phyloP scores from a whole-genome alignment of 1,140 invertebrate species.

The Tetragnatha versicolor region DNA sequence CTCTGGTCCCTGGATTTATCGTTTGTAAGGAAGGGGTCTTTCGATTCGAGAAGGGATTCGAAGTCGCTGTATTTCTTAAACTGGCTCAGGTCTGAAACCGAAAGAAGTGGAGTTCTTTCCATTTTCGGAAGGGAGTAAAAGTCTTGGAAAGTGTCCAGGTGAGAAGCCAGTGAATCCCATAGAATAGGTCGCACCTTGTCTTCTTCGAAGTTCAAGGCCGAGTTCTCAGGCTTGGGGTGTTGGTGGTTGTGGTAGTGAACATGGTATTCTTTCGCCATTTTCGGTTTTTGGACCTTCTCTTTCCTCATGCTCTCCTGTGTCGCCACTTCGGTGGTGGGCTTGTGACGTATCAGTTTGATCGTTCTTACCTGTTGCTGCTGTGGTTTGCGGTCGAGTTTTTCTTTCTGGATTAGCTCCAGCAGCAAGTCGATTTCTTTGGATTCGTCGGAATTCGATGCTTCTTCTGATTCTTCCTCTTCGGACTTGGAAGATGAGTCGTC shows the following conservation, averaged over 20 bases:
- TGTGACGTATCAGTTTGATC: not conserved
- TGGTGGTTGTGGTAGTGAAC: constrained; percentile 45
- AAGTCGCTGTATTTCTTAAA: constrained; percentile 42
- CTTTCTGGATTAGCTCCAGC: constrained; percentile 31
- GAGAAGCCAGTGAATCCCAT: not conserved
- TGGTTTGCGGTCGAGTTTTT: not conserved
- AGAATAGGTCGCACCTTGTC: constrained; percentile 5
- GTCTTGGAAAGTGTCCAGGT: not conserved
- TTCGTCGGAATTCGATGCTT: not conserved
- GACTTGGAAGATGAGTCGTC: constrained; percentile 17
- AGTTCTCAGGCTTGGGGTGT: constrained; percentile 5
- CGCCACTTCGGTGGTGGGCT: not conserved
- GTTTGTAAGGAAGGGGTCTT: not conserved
- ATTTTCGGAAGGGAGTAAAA: not conserved
- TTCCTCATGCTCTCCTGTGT: not conserved
- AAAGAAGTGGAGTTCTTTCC: not conserved
- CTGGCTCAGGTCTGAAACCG: not conserved
- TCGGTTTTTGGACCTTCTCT: not conserved
- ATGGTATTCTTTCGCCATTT: constrained; percentile 29
- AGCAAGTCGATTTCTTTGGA: constrained; percentile 39
- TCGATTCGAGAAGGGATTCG: not conserved
- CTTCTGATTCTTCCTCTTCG: constrained; percentile 10
- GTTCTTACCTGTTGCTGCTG: not conserved
- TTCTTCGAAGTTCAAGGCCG: not conserved
- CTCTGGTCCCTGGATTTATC: no score